Evolutionary conservation across 2,797 vertebrate genomes (phyloP), one percentile per base, ranked within the genome.

Genomic region (Thalassophryne amazonica): DNA sequence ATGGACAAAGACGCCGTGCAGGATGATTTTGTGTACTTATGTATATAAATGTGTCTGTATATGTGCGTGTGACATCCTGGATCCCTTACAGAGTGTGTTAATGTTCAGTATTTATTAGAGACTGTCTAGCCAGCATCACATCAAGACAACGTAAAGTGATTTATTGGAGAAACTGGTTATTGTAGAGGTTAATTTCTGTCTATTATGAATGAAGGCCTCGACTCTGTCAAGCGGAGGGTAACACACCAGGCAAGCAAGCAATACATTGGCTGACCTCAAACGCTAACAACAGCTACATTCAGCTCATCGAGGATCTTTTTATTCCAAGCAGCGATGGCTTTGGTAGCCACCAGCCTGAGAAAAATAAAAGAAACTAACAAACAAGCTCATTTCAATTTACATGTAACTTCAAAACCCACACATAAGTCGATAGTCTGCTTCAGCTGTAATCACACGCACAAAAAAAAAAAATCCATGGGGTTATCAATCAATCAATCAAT

Each of bases 161-260:
- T 83, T 80, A 84, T 84, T 67, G 69, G 53, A 17, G 66, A 72
- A 67, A 69, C 67, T 66, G 65, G 61, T 81, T 85, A 75, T 85
- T 86, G 81, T 49, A 64, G 66, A 48, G 59, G 70, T 52, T 78
- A 81, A 84, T 79, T 80, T 72, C 63, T 75, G 78, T 78, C 73
- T 74, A 52, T 77, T 69, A 54, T 48, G 83, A 85, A 78, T 69
- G 32, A 76, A 55, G 71, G 59, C 60, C 69, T 79, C 50, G 36
- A 64, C 51, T 80, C 41, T 38, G 56, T 68, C 70, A 75, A 64
- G 46, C 6, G 15, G 34, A 28, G 65, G 58, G 71, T 72, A 74
- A 73, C 50, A 63, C 52, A 52, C 38, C 28, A 4, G 6, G 14
- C 41, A 58, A 47, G 30, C 24, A 60, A 41, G 30, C 24, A 35